These are phyloP conservation scores for Ectobius pallidus DNA, from an alignment of 2,888 invertebrate genomes.

Conservation along the genomic window DNA sequence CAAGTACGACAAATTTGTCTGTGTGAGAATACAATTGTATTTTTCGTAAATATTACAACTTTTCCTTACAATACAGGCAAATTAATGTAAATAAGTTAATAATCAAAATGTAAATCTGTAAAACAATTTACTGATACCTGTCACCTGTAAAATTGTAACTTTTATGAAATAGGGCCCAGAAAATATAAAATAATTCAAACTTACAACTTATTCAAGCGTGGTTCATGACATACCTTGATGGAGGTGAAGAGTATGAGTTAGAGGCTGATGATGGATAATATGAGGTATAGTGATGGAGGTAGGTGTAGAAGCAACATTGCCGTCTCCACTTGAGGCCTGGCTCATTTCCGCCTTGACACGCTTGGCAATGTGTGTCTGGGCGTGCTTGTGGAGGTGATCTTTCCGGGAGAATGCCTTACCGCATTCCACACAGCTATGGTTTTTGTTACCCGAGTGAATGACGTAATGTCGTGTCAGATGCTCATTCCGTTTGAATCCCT, in stretches of 20 bases:
- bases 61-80: no score
- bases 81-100: no score
- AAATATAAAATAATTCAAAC: no score
- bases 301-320: background rate
- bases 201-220: no score
- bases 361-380: slow-evolving; percentile 48
- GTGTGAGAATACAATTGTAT: no score
- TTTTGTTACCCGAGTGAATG: slow-evolving; percentile 60
- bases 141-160: no score
- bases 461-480: slow-evolving; percentile 60
- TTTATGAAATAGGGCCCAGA: no score
- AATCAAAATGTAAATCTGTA: no score
- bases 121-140: no score
- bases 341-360: slow-evolving; percentile 35
- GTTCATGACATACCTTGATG: slow-evolving; percentile 14
- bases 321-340: slow-evolving; percentile 3
- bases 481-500: slow-evolving; percentile 59
- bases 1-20: no score
- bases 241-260: slow-evolving; percentile 17
- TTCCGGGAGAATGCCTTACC: slow-evolving; percentile 59
- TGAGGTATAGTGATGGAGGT: slow-evolving; percentile 19
- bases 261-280: slow-evolving; percentile 1
- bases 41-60: no score
- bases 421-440: slow-evolving; percentile 57
- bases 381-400: slow-evolving; percentile 60